Percentiles rank a stretch among this genome's conserved stretches.
These are phyloP conservation scores for Callocephalon fimbriatum DNA, from an alignment of 2,113 vertebrate species.

Conservation along the genomic window DNA sequence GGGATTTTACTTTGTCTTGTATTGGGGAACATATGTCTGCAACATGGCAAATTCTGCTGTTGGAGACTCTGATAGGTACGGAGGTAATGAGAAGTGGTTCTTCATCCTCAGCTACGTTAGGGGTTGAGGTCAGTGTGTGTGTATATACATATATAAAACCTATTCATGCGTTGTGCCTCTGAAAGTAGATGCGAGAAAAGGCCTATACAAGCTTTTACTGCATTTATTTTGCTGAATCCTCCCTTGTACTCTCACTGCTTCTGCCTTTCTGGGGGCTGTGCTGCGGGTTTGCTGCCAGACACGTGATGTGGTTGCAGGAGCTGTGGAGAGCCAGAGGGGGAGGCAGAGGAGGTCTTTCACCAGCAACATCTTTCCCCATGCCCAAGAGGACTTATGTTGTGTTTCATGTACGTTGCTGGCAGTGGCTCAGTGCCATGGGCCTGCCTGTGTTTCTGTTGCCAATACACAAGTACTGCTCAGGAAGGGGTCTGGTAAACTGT, in stretches of 20 bases:
- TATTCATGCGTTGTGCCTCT: neutral
- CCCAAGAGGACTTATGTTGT: neutral
- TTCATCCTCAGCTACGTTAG: neutral
- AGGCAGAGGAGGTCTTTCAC: neutral
- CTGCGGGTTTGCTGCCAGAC: neutral
- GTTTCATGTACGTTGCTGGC: neutral
- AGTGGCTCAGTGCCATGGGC: neutral
- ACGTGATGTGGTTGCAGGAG: neutral
- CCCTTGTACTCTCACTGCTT: accelerated
- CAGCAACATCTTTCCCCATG: neutral
- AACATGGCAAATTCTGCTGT: neutral
- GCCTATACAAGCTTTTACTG: neutral
- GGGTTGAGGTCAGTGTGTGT: neutral
- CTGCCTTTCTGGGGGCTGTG: neutral
- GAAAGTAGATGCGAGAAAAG: neutral
- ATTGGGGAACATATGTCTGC: neutral
- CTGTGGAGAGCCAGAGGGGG: neutral
- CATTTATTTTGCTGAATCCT: neutral
- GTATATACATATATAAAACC: accelerated
- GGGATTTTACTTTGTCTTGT: neutral
- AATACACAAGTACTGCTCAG: neutral
- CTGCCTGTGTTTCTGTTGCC: neutral
- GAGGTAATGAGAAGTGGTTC: neutral
- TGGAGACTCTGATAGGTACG: neutral
- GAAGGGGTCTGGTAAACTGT: neutral